Evolutionary conservation across 2,113 vertebrate species (phyloP), one percentile per base, ranked within the genome.

Genomic region (Coptodon bakossiorum): DNA sequence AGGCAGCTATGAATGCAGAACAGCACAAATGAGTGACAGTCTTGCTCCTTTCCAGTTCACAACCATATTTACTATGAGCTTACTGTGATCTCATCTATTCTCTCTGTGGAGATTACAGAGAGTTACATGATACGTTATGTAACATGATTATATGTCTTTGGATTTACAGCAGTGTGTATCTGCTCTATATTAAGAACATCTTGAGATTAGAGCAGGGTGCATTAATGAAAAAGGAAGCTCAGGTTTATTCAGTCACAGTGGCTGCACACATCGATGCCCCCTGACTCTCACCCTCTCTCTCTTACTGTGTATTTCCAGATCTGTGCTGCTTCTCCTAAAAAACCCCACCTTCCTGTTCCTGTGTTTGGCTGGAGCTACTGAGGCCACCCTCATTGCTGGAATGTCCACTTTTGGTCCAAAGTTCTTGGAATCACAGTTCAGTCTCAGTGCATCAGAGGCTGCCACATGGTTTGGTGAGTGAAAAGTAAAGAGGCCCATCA

Each of bases 341-440:
- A 99, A 99, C 82, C 97, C 98, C 34, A 96, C 98, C 0, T 99
- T 99, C 96, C 94, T 98, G 89, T 98, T 98, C 93, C 97, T 99
- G 50, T 99, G 99, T 91, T 94, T 99, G 86, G 98, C 98, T 0
- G 98, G 98, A 63, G 98, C 98, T 0, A 98, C 98, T 0, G 99
- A 99, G 92, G 97, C 98, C 12, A 98, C 97, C 0, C 98, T 99
- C 54, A 97, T 99, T 7, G 96, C 98, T 1, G 97, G 98, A 85
- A 98, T 99, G 97, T 99, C 98, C 81, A 99, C 99, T 0, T 99
- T 99, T 17, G 98, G 98, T 3, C 98, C 99, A 91, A 99, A 99
- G 94, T 98, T 98, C 92, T 93, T 99, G 12, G 98, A 99, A 95
- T 97, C 98, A 9, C 99, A 99, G 94, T 98, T 99, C 86, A 98